A percentile compares a stretch with the other conserved stretches of the same genome.
These are phyloP conservation scores for Myocastor coypus DNA, from an alignment of 2,113 vertebrate species.

Conservation along the genomic window DNA sequence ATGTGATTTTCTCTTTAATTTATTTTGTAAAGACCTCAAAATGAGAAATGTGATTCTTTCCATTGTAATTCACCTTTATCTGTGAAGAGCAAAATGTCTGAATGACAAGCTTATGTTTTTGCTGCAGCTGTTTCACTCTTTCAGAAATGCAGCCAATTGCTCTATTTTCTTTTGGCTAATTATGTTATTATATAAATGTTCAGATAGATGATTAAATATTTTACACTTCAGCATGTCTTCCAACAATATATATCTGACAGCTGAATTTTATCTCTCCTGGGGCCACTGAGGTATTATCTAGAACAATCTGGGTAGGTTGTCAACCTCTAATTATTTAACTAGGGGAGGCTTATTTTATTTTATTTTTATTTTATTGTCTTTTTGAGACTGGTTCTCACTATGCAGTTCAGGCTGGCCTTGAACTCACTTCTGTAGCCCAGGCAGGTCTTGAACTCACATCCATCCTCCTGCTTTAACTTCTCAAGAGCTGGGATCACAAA, in stretches of 20 bases:
- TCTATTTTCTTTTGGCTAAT: not conserved
- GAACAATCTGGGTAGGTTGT: not conserved
- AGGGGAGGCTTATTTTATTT: not conserved
- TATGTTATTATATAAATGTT: constrained; percentile 10
- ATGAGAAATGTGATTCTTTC: constrained; percentile 32
- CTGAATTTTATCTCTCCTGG: not conserved
- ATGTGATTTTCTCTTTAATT: not conserved
- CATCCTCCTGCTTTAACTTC: no score
- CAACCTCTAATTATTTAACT: not conserved
- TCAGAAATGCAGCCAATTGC: not conserved
- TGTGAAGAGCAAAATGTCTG: constrained; percentile 37
- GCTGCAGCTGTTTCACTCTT: not conserved
- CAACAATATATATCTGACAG: constrained; percentile 30
- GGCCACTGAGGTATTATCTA: not conserved
- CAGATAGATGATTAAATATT: constrained; percentile 20
- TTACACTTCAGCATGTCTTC: constrained; percentile 45
- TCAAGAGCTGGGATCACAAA: no score
- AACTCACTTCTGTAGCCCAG: no score
- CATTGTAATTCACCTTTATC: not conserved
- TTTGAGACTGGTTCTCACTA: no score
- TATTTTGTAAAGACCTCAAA: constrained; percentile 17
- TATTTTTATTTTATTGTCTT: no score
- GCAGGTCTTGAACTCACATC: no score
- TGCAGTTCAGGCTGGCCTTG: no score
- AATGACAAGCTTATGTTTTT: not conserved